Conservation (phyloP, 2,797 vertebrate genomes). For the Pseudochromis fuscus region DNA sequence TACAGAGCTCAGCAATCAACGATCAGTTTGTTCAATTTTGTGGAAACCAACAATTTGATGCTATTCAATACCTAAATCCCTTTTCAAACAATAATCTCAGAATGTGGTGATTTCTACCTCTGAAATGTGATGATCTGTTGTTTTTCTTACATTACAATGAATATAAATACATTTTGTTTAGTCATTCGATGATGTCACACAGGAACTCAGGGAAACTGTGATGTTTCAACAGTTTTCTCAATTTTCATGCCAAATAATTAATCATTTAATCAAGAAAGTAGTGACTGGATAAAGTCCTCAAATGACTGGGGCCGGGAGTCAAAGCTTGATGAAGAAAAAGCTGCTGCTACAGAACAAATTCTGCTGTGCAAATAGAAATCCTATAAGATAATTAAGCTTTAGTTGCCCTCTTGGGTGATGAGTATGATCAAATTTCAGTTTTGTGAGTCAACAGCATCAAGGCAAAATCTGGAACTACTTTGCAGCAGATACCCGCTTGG, state of each 20-base stretch:
- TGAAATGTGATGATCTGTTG: neutral
- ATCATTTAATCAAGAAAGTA: neutral
- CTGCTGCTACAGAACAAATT: neutral
- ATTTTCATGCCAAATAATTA: neutral
- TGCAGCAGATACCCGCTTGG: conserved; percentile 33
- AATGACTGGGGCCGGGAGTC: neutral
- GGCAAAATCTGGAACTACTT: conserved; percentile 46
- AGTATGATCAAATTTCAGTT: conserved; percentile 25
- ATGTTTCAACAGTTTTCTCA: neutral
- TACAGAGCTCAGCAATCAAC: neutral
- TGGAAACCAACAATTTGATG: neutral
- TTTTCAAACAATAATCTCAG: neutral
- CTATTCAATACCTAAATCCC: neutral
- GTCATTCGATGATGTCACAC: neutral
- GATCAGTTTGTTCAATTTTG: neutral
- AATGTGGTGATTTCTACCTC: neutral
- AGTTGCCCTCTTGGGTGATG: neutral
- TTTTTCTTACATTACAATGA: neutral
- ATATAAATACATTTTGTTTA: neutral
- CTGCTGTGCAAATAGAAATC: neutral
- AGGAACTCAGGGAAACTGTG: neutral
- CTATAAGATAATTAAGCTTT: conserved; percentile 12
- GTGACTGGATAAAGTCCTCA: neutral
- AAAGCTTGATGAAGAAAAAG: conserved; percentile 9
- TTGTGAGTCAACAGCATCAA: conserved; percentile 30